Evolutionary conservation across 2,888 invertebrate genomes (phyloP).

Genomic region (Drosophila niveifrons): DNA sequence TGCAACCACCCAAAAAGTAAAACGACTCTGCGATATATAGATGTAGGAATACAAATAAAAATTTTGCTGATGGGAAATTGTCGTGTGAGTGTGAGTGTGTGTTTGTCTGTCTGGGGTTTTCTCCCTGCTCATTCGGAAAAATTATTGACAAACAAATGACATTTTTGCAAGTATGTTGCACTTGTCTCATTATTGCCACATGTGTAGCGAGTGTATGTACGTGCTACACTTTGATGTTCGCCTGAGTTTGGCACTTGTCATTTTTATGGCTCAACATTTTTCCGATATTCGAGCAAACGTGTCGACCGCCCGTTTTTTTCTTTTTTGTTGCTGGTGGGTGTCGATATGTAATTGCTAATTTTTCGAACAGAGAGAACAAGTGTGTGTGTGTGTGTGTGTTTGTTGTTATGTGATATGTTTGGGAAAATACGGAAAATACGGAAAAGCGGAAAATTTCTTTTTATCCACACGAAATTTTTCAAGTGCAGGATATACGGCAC

Average conservation of each 20-base stretch:
- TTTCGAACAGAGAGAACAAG: conserved; percentile 16
- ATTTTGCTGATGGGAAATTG: conserved; percentile 54
- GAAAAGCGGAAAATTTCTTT: conserved; percentile 4
- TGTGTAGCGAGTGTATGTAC: conserved; percentile 70
- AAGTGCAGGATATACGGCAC: conserved; percentile 57
- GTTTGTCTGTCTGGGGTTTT: conserved; percentile 28
- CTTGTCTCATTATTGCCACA: conserved; percentile 81
- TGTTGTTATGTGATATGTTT: conserved; percentile 68
- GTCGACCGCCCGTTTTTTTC: conserved; percentile 31
- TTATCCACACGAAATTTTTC: conserved; percentile 26
- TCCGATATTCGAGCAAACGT: conserved; percentile 66
- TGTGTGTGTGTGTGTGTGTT: neutral
- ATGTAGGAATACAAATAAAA: conserved; percentile 17
- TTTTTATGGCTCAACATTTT: conserved; percentile 74
- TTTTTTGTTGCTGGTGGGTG: conserved; percentile 68
- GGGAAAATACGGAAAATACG: conserved; percentile 52
- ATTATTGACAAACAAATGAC: conserved; percentile 75
- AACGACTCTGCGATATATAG: conserved; percentile 9
- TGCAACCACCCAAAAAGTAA: conserved; percentile 51
- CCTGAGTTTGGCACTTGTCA: conserved; percentile 79
- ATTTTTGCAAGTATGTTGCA: conserved; percentile 81
- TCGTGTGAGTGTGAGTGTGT: conserved; percentile 9
- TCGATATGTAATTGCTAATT: conserved; percentile 76
- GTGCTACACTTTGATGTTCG: conserved; percentile 68
- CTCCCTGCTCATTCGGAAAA: conserved; percentile 47